A percentile compares a stretch with the other conserved stretches of the same genome.
Evolutionary conservation across 1,140 invertebrate genomes (phyloP).

Genomic region (Sycobia sp.): DNA sequence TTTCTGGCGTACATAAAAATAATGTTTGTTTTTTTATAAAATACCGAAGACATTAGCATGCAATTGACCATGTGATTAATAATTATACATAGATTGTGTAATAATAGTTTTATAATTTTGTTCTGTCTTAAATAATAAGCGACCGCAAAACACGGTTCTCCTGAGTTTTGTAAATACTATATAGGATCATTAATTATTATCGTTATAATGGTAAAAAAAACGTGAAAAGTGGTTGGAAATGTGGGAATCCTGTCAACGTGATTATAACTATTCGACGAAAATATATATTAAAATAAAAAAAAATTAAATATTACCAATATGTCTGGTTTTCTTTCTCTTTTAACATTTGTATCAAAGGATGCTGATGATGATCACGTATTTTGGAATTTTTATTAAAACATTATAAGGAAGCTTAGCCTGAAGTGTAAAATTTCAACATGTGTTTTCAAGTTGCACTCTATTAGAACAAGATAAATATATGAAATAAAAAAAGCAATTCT

Average conservation of each 20-base stretch:
- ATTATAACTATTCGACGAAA: slow-evolving; percentile 38
- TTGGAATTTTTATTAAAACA: slow-evolving; percentile 36
- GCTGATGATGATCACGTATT: neutral
- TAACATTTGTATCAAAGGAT: neutral
- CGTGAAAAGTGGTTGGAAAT: slow-evolving; percentile 10
- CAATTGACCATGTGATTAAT: slow-evolving; percentile 43
- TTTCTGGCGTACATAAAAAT: neutral
- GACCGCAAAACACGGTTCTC: slow-evolving; percentile 39
- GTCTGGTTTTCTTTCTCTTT: slow-evolving; percentile 37
- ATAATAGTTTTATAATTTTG: slow-evolving; percentile 52
- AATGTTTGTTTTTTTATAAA: neutral
- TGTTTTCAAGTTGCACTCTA: slow-evolving; percentile 21
- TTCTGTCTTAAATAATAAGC: slow-evolving; percentile 45
- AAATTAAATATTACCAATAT: slow-evolving; percentile 29
- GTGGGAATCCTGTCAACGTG: slow-evolving; percentile 42
- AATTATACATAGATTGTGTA: slow-evolving; percentile 51
- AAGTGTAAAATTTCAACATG: slow-evolving; percentile 5
- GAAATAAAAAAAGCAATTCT: no score
- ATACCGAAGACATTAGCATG: no score
- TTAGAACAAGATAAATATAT: no score
- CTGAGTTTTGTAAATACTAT: slow-evolving; percentile 50
- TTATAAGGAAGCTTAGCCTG: slow-evolving; percentile 3
- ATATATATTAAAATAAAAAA: slow-evolving; percentile 33
- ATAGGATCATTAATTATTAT: slow-evolving; percentile 46
- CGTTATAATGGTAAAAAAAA: slow-evolving; percentile 42